These are phyloP conservation scores for Pteria penguin DNA, from an alignment of 2,888 invertebrate species.

Conservation along the genomic window DNA sequence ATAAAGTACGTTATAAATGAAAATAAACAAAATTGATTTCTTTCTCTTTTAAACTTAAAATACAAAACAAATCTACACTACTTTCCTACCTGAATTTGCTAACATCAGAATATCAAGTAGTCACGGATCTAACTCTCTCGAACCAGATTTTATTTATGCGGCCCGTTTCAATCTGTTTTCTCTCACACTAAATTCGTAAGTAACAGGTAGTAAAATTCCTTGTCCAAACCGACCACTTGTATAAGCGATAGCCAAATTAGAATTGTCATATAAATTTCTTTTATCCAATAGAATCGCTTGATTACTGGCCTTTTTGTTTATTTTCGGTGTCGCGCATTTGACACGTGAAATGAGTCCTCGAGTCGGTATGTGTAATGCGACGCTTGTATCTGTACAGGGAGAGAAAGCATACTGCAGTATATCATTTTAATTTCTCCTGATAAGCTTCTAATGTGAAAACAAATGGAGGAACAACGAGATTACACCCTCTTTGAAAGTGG, in stretches of 20 bases:
- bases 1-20: too few relatives aligned
- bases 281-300: neutral
- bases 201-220: too few relatives aligned
- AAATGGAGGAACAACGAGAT: neutral
- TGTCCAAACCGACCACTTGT: neutral
- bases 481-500: neutral
- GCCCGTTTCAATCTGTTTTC: neutral
- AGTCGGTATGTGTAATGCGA: neutral
- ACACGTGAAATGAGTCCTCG: neutral
- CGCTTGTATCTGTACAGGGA: neutral
- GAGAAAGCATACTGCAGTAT: neutral
- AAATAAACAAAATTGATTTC: too few relatives aligned
- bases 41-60: too few relatives aligned
- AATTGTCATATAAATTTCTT: neutral
- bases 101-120: too few relatives aligned
- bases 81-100: too few relatives aligned
- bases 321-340: slow-evolving; percentile 6
- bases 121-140: too few relatives aligned
- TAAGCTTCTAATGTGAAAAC: neutral
- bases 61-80: too few relatives aligned
- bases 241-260: neutral
- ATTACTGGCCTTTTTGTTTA: neutral
- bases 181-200: neutral
- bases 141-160: too few relatives aligned
- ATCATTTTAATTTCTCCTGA: neutral